These are phyloP conservation scores for Sitodiplosis mosellana DNA, from an alignment of 1,140 invertebrate species.

Conservation along the genomic window DNA sequence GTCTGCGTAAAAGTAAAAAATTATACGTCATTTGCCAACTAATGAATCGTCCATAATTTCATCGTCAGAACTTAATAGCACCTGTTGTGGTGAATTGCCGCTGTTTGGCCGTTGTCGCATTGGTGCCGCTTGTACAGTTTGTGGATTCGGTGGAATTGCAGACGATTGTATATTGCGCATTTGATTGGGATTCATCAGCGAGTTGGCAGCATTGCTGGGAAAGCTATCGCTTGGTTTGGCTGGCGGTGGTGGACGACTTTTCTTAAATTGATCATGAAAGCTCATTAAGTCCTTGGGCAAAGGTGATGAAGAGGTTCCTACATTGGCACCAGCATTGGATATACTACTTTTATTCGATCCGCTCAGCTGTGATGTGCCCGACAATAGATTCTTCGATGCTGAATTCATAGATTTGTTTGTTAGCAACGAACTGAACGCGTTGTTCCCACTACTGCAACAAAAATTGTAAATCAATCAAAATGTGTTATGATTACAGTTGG, in stretches of 20 bases:
- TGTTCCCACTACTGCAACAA: neutral
- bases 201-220: neutral
- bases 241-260: neutral
- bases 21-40: slow-evolving; percentile 25
- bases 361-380: too few species aligned
- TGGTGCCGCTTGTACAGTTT: slow-evolving; percentile 33
- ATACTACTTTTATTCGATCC: too few species aligned
- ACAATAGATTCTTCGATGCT: too few species aligned
- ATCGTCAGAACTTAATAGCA: slow-evolving; percentile 56
- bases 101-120: too few species aligned
- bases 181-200: slow-evolving; percentile 44
- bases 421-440: neutral
- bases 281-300: too few species aligned
- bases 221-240: neutral
- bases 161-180: slow-evolving; percentile 63
- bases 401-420: too few species aligned
- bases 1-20: neutral
- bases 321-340: too few species aligned
- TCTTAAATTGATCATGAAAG: too few species aligned
- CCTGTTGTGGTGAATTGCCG: slow-evolving; percentile 35
- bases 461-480: neutral
- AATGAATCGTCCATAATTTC: slow-evolving; percentile 78
- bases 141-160: slow-evolving; percentile 48
- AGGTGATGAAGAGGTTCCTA: too few species aligned
- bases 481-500: neutral